Percentiles rank a stretch among this genome's conserved stretches.
These are phyloP conservation scores for Crypturellus tataupa DNA, from an alignment of 2,797 vertebrate genomes.

Conservation along the genomic window DNA sequence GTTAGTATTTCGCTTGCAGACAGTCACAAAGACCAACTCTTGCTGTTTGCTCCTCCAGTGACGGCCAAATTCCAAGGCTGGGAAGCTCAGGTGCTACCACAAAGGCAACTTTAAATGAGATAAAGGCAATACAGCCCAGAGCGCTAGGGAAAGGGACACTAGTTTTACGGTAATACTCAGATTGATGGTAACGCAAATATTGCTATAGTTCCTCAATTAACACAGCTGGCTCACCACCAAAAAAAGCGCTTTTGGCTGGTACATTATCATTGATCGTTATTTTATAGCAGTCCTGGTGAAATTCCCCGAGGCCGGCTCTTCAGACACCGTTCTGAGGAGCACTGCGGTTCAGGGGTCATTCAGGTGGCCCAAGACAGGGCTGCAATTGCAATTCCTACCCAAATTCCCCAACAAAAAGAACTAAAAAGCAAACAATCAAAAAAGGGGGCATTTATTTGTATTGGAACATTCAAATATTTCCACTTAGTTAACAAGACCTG, in stretches of 20 bases:
- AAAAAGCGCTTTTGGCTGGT: background rate
- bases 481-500: background rate
- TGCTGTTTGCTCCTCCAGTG: accelerated
- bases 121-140: background rate
- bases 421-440: background rate
- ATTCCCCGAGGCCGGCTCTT: background rate
- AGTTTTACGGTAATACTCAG: background rate
- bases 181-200: too few relatives aligned
- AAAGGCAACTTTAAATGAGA: background rate
- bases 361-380: background rate
- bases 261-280: background rate
- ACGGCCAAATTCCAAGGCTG: accelerated
- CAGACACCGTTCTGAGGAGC: accelerated
- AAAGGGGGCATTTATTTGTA: accelerated
- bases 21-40: background rate
- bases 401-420: background rate
- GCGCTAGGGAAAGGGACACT: background rate
- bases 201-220: background rate
- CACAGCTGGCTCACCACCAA: background rate
- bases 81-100: background rate
- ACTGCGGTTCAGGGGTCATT: background rate
- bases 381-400: background rate
- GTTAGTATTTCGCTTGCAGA: background rate
- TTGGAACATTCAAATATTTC: background rate
- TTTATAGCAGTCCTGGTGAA: background rate